Percentiles rank a stretch among this genome's conserved stretches.
Evolutionary conservation across 37 sponge, comb jelly and placozoan species (phyloP).

Genomic region (Cliona cf. orientalis): DNA sequence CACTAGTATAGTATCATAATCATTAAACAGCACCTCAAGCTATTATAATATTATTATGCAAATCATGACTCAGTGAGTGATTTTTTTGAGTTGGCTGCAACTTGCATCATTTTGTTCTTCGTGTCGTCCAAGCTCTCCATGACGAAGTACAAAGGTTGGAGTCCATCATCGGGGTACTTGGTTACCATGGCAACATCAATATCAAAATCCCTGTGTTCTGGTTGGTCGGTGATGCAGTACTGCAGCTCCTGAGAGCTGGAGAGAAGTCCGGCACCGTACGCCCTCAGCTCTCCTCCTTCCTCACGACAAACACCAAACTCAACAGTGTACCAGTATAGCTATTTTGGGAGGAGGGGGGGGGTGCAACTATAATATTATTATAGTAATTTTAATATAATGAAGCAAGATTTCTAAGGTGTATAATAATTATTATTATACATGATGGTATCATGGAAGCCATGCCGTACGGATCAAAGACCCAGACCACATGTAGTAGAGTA

Average conservation of each 20-base stretch:
- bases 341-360: neutral
- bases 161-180: slow-evolving; percentile 62
- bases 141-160: slow-evolving; percentile 86
- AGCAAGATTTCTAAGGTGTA: too few species aligned
- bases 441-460: too few species aligned
- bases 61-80: too few species aligned
- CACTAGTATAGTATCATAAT: too few species aligned
- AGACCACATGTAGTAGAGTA: too few species aligned
- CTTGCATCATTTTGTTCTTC: slow-evolving; percentile 75
- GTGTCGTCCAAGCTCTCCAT: slow-evolving; percentile 78
- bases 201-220: slow-evolving; percentile 55
- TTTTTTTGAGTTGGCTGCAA: neutral
- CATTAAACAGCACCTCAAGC: neutral
- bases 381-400: too few species aligned
- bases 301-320: slow-evolving; percentile 90
- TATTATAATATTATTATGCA: neutral
- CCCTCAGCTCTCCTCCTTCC: slow-evolving; percentile 71
- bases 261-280: slow-evolving; percentile 96
- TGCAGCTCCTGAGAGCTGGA: slow-evolving; percentile 88
- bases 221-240: slow-evolving; percentile 63
- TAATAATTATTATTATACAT: too few species aligned
- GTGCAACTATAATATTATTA: too few species aligned
- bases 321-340: slow-evolving; percentile 95
- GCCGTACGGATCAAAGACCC: too few species aligned
- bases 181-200: slow-evolving; percentile 14